Evolutionary conservation across 2,888 invertebrate genomes (phyloP).

Genomic region (Palloptera scutellata): DNA sequence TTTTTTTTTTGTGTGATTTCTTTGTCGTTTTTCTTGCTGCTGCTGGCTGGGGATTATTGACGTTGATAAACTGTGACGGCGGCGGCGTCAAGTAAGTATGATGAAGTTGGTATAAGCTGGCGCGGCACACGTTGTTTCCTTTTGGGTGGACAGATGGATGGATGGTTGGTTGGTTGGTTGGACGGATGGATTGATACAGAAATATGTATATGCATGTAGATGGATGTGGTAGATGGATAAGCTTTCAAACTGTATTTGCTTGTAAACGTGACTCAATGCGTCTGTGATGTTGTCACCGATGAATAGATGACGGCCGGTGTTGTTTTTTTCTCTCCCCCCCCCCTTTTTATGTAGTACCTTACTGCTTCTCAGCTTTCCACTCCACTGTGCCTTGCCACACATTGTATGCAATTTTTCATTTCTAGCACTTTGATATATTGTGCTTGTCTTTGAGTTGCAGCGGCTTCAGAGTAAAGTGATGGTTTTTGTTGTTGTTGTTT

Average conservation of each 20-base stretch:
- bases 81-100: background rate
- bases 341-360: too few relatives aligned
- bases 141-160: too few relatives aligned
- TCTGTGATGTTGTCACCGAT: background rate
- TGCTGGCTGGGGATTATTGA: background rate
- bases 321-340: background rate
- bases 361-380: too few relatives aligned
- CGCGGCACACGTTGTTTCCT: background rate
- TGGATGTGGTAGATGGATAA: background rate
- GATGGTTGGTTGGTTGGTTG: too few relatives aligned
- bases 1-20: too few relatives aligned
- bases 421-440: background rate
- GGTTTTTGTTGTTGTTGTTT: background rate
- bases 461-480: background rate
- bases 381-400: too few relatives aligned
- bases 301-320: constrained; percentile 1
- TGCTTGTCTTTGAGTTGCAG: constrained; percentile 9
- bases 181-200: too few relatives aligned
- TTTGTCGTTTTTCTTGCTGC: background rate
- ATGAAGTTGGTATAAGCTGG: constrained; percentile 5
- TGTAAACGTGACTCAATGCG: background rate
- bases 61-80: too few relatives aligned
- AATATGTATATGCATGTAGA: background rate
- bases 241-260: too few relatives aligned
- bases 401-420: too few relatives aligned